Percentiles rank a stretch among this genome's conserved stretches.
Evolutionary conservation across 2,888 invertebrate species (phyloP).

Genomic region (Microchrysa polita): DNA sequence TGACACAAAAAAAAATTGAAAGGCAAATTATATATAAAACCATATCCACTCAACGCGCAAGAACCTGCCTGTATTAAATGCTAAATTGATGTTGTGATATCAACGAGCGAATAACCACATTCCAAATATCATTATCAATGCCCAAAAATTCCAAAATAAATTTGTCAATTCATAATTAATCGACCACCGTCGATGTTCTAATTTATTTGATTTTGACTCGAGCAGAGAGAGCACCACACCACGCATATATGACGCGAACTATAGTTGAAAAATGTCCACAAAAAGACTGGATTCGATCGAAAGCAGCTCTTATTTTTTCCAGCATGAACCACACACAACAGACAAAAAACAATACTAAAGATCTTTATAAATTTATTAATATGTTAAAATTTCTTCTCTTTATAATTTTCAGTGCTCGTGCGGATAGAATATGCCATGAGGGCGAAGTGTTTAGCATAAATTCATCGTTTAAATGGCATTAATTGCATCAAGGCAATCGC

Average conservation of each 20-base stretch:
- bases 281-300: conserved; percentile 3
- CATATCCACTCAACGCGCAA: too few relatives aligned
- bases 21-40: too few relatives aligned
- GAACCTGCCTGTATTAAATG: too few relatives aligned
- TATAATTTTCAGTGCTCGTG: conserved; percentile 1
- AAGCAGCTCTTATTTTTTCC: neutral
- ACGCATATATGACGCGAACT: neutral
- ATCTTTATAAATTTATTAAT: conserved; percentile 47
- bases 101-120: conserved; percentile 46
- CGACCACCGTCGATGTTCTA: conserved; percentile 50
- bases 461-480: conserved; percentile 31
- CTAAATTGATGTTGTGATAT: conserved; percentile 30
- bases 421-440: conserved; percentile 24
- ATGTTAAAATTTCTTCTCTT: conserved; percentile 28
- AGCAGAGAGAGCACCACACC: neutral
- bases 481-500: conserved; percentile 24
- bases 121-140: conserved; percentile 46
- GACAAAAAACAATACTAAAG: conserved; percentile 12
- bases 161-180: conserved; percentile 50
- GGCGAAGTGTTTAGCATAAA: conserved; percentile 43
- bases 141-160: conserved; percentile 48
- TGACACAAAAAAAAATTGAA: too few relatives aligned
- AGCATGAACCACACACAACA: too few relatives aligned
- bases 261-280: neutral
- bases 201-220: conserved; percentile 35